Conservation (phyloP, 64 coral and sea anemone genomes). For the Pocillopora verrucosa region DNA sequence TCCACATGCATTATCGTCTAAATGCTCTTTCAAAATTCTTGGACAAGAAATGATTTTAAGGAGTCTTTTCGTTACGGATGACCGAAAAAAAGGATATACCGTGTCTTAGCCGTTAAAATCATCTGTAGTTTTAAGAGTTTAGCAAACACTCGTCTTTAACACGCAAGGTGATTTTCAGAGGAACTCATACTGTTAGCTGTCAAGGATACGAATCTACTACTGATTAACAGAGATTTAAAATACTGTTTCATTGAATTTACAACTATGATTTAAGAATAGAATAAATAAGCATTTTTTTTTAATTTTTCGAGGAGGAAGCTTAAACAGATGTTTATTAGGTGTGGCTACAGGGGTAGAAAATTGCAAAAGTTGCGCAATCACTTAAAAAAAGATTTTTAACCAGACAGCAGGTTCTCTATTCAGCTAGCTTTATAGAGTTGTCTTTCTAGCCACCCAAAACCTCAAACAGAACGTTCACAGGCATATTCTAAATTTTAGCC, state of each 20-base stretch:
- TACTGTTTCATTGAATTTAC: neutral
- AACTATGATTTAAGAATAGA: neutral
- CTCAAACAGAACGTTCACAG: neutral
- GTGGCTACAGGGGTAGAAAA: neutral
- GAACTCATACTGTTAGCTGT: too few relatives aligned
- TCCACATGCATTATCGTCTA: too few relatives aligned
- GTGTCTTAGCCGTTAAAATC: neutral
- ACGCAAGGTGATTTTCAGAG: constrained; percentile 17
- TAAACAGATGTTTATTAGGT: neutral
- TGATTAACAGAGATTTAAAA: neutral
- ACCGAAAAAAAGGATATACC: neutral
- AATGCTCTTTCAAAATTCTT: too few relatives aligned
- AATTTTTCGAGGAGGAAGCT: neutral
- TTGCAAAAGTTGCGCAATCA: neutral
- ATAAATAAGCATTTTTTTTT: neutral
- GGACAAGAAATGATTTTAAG: too few relatives aligned
- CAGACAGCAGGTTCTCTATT: neutral
- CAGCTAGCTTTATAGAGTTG: neutral
- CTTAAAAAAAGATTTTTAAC: neutral
- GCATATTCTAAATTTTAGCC: neutral
- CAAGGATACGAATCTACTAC: neutral
- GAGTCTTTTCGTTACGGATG: too few relatives aligned
- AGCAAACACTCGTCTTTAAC: neutral
- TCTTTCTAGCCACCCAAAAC: neutral
- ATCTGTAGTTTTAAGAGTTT: neutral